phyloP scores from a whole-genome alignment of 2,113 vertebrate species.

The Sarotherodon lohbergeri region DNA sequence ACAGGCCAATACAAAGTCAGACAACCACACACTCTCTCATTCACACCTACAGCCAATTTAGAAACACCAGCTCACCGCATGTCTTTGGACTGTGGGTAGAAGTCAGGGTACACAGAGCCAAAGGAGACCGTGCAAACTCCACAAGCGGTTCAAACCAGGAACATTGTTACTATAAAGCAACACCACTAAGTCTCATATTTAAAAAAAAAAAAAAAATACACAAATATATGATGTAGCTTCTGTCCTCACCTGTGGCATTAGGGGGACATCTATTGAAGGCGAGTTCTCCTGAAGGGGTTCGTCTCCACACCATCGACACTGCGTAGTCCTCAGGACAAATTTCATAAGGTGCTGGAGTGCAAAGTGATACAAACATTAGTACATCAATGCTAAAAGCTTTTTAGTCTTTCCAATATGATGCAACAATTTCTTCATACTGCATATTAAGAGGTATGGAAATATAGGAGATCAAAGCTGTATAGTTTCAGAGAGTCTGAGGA shows the following conservation, averaged over 20 bases:
- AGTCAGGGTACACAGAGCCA: not conserved
- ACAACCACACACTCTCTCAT: not conserved
- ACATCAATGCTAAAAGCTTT: not conserved
- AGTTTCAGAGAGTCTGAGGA: not conserved
- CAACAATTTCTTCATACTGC: slow-evolving; percentile 32
- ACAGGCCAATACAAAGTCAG: not conserved
- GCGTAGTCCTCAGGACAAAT: slow-evolving; percentile 97
- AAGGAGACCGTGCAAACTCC: not conserved
- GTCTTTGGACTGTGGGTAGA: not conserved
- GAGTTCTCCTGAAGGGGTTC: slow-evolving; percentile 93
- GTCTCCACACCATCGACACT: slow-evolving; percentile 96
- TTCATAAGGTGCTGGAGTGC: slow-evolving; percentile 90
- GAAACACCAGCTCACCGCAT: not conserved
- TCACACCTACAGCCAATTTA: not conserved
- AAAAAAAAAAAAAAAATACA: not conserved
- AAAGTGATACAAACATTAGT: not conserved
- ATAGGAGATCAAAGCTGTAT: slow-evolving; percentile 19
- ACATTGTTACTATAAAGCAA: not conserved
- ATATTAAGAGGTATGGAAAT: slow-evolving; percentile 6
- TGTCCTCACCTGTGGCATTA: slow-evolving; percentile 89
- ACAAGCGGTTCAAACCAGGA: not conserved
- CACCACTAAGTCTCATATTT: not conserved
- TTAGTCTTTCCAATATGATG: slow-evolving; percentile 27
- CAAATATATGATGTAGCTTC: not conserved
- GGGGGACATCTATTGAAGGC: slow-evolving; percentile 95